Evolutionary conservation across 2,113 vertebrate genomes (phyloP).

Genomic region (Ploceus nigricollis): DNA sequence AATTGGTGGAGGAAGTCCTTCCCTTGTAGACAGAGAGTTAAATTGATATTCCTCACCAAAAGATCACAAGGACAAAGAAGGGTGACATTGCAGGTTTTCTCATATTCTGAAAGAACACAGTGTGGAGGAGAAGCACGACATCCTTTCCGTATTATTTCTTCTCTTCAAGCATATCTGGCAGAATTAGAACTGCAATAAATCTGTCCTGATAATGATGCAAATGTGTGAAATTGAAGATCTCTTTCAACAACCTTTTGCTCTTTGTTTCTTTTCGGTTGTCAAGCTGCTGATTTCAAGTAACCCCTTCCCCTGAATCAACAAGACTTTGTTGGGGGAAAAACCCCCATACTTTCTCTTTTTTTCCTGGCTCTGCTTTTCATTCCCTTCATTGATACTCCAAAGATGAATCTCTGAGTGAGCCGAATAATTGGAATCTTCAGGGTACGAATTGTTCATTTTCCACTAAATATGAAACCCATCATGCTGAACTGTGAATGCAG

Average conservation of each 20-base stretch:
- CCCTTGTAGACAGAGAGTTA: neutral
- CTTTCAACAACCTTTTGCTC: neutral
- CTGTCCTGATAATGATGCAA: neutral
- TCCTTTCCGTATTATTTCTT: slow-evolving; percentile 7
- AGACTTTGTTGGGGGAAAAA: neutral
- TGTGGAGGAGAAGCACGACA: neutral
- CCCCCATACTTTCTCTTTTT: neutral
- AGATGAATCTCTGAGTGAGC: slow-evolving; percentile 7
- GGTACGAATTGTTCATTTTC: slow-evolving; percentile 70
- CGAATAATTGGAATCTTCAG: slow-evolving; percentile 52
- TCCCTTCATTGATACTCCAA: slow-evolving; percentile 8
- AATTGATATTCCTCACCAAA: neutral
- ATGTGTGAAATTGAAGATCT: neutral
- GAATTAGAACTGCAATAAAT: slow-evolving; percentile 10
- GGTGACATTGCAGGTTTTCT: neutral
- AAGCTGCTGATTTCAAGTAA: neutral
- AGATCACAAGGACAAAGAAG: neutral
- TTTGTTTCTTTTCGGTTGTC: neutral
- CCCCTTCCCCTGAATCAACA: neutral
- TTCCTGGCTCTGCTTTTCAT: neutral
- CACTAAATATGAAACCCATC: slow-evolving; percentile 80
- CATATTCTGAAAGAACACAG: neutral
- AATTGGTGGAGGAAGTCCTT: neutral
- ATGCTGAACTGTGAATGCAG: slow-evolving; percentile 65
- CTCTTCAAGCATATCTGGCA: neutral